phyloP scores from a whole-genome alignment of 2,888 invertebrate genomes.

The Apodemia mormo region DNA sequence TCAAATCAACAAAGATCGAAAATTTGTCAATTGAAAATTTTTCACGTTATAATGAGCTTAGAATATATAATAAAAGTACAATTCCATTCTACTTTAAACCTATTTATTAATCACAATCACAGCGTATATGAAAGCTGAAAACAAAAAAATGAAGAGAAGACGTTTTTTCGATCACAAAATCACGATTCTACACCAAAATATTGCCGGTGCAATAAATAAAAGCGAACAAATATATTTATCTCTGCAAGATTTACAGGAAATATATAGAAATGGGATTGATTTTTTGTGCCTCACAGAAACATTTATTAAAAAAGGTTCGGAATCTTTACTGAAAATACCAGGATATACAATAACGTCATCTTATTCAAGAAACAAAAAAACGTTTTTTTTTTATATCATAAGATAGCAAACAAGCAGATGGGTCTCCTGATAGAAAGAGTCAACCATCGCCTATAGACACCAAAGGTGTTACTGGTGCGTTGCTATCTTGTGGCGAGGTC shows the following conservation, averaged over 20 bases:
- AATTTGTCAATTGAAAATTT: not conserved
- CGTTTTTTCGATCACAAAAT: conserved; percentile 23
- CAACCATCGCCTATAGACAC: too few relatives aligned
- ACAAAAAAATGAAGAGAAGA: not conserved
- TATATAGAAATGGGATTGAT: not conserved
- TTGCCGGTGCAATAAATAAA: conserved; percentile 27
- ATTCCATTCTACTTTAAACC: not conserved
- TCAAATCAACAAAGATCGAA: not conserved
- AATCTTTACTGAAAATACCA: too few relatives aligned
- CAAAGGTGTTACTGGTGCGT: too few relatives aligned
- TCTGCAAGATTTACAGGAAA: conserved; percentile 19
- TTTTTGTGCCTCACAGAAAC: too few relatives aligned
- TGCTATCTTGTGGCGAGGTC: too few relatives aligned
- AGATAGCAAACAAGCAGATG: too few relatives aligned
- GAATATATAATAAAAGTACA: not conserved
- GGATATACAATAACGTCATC: too few relatives aligned
- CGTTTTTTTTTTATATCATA: too few relatives aligned
- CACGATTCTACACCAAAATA: conserved; percentile 28
- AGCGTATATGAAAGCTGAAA: not conserved
- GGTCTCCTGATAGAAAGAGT: too few relatives aligned
- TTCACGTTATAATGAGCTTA: not conserved
- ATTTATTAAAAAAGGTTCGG: too few relatives aligned
- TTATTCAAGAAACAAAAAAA: too few relatives aligned
- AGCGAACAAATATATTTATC: conserved; percentile 19
- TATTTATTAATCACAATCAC: not conserved